Conservation (phyloP, 2,113 vertebrate genomes). For the Campylomormyrus tamandua region DNA sequence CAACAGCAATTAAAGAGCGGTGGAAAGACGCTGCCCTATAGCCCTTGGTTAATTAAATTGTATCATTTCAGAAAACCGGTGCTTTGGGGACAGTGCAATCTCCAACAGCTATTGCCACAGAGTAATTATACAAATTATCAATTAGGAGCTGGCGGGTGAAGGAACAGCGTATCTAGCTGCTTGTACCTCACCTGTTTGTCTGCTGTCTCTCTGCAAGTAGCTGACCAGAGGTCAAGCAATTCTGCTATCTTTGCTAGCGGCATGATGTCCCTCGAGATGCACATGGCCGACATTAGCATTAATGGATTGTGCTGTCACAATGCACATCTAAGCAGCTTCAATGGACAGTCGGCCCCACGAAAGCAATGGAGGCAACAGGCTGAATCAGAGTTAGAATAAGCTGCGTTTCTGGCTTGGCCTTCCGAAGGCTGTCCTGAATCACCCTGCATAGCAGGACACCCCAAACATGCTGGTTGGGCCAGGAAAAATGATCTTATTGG, state of each 20-base stretch:
- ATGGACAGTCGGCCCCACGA: not conserved
- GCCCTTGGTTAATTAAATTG: constrained; percentile 3
- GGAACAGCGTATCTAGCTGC: not conserved
- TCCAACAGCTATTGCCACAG: not conserved
- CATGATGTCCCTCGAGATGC: not conserved
- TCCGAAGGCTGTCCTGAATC: not conserved
- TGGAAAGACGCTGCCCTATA: too few species aligned
- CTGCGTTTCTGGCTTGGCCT: not conserved
- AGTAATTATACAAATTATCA: not conserved
- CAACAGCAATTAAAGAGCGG: not conserved
- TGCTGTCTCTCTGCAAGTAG: not conserved
- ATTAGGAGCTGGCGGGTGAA: not conserved
- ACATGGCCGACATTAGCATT: not conserved
- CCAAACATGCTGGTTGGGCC: not conserved
- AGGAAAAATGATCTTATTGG: not conserved
- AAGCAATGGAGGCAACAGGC: not conserved
- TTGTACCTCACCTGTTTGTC: not conserved
- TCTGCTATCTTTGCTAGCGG: not conserved
- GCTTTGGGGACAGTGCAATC: not conserved
- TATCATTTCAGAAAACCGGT: not conserved
- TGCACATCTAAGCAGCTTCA: not conserved
- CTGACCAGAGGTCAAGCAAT: not conserved
- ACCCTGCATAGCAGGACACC: not conserved
- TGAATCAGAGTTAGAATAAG: not conserved
- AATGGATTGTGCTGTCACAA: not conserved